Evolutionary conservation across 2,888 invertebrate genomes (phyloP), one percentile per base, ranked within the genome.

Genomic region (Holacanthella duospinosa): DNA sequence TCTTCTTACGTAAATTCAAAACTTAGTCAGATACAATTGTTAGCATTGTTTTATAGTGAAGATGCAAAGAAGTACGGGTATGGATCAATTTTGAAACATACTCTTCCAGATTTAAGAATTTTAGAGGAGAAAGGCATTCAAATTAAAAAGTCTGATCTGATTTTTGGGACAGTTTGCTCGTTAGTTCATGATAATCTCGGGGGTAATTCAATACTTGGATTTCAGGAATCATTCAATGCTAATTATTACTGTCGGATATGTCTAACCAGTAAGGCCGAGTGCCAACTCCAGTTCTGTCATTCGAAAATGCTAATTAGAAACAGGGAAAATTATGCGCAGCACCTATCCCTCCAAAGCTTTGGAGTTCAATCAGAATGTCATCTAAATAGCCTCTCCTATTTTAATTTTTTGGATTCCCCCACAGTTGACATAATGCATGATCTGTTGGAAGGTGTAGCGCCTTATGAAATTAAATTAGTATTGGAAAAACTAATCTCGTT

Each of bases 1-100:
- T 57, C 62, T 16, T n/a, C 27, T 2, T 62, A 25, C 57, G 19
- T 57, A 21, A 57, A 57, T 56, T 62, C 62, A 19, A 3, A 57
- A 27, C 28, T 62, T 19, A 62, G 19, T n/a, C 56, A 62, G 12
- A 62, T 62, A 57, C 48, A 57, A n/a, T 57, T 62, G 26, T 43
- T 62, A 19, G 56, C 26, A 21, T n/a, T 62, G n/a, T 56, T 57
- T 21, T 48, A 57, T 43, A 12, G 56, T 16, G 56, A 44, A 25
- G 60, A 59, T 24, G 27, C 29, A 2, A 28, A 29, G 19, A 57
- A 27, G 12, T 57, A 57, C 29, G 28, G 57, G 3, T 12, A 28
- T 16, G 29, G 29, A 12, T 2, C 2, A 2, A 57, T 57, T 27
- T 3, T 29, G 16, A 9, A 29, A 29, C 26, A 28, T 28, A 21